Conservation (phyloP, 2,888 invertebrate species). For the Gastrophysa polygoni region DNA sequence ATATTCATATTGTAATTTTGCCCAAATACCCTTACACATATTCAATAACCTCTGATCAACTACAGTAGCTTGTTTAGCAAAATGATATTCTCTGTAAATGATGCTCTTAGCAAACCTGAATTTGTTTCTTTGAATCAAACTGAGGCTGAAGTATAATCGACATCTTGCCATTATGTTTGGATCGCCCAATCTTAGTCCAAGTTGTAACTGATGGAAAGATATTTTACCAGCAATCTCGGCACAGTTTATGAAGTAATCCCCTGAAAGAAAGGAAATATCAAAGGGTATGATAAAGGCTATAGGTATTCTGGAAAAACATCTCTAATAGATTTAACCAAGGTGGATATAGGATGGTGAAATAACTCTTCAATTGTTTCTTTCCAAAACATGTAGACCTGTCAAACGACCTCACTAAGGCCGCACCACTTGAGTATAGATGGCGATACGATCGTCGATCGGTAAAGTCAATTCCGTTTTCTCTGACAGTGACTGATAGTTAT, state of each 20-base stretch:
- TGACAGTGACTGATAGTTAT: too few relatives aligned
- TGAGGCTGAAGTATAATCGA: conserved; percentile 83
- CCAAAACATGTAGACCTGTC: too few relatives aligned
- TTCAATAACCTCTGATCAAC: conserved; percentile 70
- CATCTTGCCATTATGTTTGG: conserved; percentile 82
- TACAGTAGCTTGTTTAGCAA: conserved; percentile 52
- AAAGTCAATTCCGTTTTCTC: too few relatives aligned
- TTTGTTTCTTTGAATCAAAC: conserved; percentile 81
- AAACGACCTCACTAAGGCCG: too few relatives aligned
- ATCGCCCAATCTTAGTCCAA: conserved; percentile 83
- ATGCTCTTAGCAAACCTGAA: conserved; percentile 69
- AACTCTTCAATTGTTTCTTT: too few relatives aligned
- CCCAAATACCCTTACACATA: conserved; percentile 90
- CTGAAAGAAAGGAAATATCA: conserved; percentile 52
- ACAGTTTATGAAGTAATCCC: conserved; percentile 81
- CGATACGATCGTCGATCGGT: too few relatives aligned
- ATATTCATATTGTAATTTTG: conserved; percentile 72
- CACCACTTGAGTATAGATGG: too few relatives aligned
- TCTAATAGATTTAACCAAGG: too few relatives aligned
- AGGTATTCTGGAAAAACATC: too few relatives aligned
- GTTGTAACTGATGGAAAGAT: conserved; percentile 79
- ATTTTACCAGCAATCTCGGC: conserved; percentile 89
- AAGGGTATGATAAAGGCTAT: too few relatives aligned
- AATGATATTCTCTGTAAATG: conserved; percentile 63
- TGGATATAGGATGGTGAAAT: too few relatives aligned